A percentile compares a stretch with the other conserved stretches of the same genome.
phyloP scores from a whole-genome alignment of 2,888 invertebrate genomes.

The Cinara cedri region DNA sequence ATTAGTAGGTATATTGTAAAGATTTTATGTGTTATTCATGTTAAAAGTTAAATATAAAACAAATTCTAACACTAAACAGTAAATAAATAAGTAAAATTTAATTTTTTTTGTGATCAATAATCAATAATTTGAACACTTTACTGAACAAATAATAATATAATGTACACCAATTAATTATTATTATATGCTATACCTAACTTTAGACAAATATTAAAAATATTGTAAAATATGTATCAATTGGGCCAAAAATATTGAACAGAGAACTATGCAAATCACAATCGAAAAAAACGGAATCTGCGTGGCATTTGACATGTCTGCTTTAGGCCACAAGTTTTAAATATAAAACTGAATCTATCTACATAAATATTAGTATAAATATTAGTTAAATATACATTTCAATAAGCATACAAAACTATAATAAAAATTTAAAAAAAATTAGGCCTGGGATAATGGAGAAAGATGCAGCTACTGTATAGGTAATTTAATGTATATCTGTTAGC shows the following conservation, averaged over 20 bases:
- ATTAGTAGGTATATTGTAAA: neutral
- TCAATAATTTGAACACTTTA: slow-evolving; percentile 6
- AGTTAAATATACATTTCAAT: neutral
- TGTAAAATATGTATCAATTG: no score
- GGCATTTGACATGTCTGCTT: neutral
- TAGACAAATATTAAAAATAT: no score
- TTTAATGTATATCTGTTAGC: no score
- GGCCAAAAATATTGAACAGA: no score
- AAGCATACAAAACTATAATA: neutral
- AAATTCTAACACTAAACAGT: neutral
- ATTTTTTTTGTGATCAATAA: neutral
- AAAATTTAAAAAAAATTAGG: no score
- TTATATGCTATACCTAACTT: neutral
- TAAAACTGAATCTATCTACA: neutral
- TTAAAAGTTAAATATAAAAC: neutral
- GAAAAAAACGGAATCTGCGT: neutral
- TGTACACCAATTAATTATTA: neutral
- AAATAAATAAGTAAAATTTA: slow-evolving; percentile 5
- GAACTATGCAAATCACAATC: neutral
- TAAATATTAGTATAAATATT: no score
- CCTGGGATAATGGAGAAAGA: no score
- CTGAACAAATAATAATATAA: neutral
- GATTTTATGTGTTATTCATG: neutral
- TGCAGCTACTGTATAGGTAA: no score
- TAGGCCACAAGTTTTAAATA: neutral